Conservation (phyloP, 2,113 vertebrate species). For the Phrynosoma blainvillii region DNA sequence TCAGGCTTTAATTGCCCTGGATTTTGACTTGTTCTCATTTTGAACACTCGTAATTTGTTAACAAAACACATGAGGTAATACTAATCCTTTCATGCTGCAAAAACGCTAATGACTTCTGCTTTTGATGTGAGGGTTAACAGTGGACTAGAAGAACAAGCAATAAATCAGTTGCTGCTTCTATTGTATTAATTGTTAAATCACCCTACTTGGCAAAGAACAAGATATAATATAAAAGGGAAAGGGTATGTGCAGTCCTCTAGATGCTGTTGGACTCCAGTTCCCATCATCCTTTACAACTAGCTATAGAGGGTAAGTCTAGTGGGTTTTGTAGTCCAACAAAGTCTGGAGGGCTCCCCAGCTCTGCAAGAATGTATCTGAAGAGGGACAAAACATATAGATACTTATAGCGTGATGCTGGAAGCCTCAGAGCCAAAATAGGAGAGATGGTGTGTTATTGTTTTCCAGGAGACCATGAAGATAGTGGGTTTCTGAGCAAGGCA, state of each 20-base stretch:
- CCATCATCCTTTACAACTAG: neutral
- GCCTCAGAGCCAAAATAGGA: neutral
- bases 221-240: neutral
- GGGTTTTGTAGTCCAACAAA: neutral
- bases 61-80: slow-evolving; percentile 26
- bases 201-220: slow-evolving; percentile 22
- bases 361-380: neutral
- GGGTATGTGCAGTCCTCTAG: neutral
- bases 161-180: neutral
- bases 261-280: too few species aligned
- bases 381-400: neutral
- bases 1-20: slow-evolving; percentile 16
- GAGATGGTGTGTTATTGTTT: too few species aligned
- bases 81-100: slow-evolving; percentile 30
- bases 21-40: slow-evolving; percentile 30
- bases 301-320: neutral
- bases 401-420: neutral
- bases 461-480: too few species aligned
- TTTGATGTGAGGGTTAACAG: slow-evolving; percentile 17
- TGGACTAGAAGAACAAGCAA: neutral
- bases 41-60: neutral
- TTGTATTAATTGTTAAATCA: slow-evolving; percentile 40
- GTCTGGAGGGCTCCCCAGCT: neutral
- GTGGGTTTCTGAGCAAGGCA: neutral
- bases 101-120: slow-evolving; percentile 18